A percentile compares a stretch with the other conserved stretches of the same genome.
Evolutionary conservation across 1,140 invertebrate genomes (phyloP).

Genomic region (Tetranychus cinnabarinus): DNA sequence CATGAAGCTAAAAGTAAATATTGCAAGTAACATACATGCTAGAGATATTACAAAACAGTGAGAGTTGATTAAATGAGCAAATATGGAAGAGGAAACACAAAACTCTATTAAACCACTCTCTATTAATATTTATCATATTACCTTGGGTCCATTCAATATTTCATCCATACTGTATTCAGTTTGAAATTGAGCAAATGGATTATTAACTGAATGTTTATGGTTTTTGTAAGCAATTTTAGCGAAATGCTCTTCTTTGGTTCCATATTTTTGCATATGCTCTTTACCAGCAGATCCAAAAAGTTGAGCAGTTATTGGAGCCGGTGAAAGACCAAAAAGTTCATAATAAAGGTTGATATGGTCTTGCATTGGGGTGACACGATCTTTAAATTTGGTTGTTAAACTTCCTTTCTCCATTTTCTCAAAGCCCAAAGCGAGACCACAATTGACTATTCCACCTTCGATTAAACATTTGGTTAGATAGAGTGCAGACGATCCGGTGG

Average conservation of each 20-base stretch:
- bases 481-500: constrained; percentile 79
- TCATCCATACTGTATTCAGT: constrained; percentile 68
- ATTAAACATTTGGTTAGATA: constrained; percentile 72
- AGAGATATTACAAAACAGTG: neutral
- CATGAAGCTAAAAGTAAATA: too few species aligned
- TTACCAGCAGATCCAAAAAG: constrained; percentile 86
- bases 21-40: too few species aligned
- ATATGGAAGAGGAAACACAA: neutral
- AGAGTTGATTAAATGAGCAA: neutral
- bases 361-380: constrained; percentile 79
- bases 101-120: neutral
- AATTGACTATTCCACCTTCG: constrained; percentile 54
- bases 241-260: constrained; percentile 70
- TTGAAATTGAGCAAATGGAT: constrained; percentile 82
- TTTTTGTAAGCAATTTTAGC: constrained; percentile 96
- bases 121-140: neutral
- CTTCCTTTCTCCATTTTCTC: constrained; percentile 95
- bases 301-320: constrained; percentile 67
- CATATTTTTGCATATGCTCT: constrained; percentile 94
- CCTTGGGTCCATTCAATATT: neutral
- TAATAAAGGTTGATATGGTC: constrained; percentile 68
- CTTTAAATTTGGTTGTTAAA: constrained; percentile 47
- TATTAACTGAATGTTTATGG: constrained; percentile 84
- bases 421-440: constrained; percentile 78
- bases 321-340: constrained; percentile 48